Percentiles rank a stretch among this genome's conserved stretches.
Evolutionary conservation across 2,888 invertebrate genomes (phyloP).

Genomic region (Sycophila texana): DNA sequence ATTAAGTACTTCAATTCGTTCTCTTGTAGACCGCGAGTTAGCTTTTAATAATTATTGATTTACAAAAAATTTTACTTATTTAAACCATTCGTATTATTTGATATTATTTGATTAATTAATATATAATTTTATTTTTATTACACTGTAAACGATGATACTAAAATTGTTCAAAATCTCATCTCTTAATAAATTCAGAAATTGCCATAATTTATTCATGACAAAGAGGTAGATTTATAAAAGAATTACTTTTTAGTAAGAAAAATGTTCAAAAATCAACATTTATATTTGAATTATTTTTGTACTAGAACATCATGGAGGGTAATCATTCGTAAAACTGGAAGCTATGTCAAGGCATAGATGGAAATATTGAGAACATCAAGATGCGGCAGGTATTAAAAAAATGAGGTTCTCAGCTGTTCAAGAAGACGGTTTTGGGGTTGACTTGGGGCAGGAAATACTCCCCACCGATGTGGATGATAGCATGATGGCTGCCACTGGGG

Average conservation of each 20-base stretch:
- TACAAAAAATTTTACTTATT: background rate
- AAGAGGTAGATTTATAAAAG: constrained; percentile 11
- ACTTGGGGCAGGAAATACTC: constrained; percentile 66
- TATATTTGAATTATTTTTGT: constrained; percentile 27
- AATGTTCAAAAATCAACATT: background rate
- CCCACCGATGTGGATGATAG: constrained; percentile 65
- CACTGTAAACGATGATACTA: background rate
- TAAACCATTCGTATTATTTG: background rate
- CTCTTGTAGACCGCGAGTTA: background rate
- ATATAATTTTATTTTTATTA: background rate
- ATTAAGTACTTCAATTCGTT: background rate
- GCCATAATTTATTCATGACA: constrained; percentile 3
- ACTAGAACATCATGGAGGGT: constrained; percentile 42
- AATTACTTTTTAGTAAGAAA: background rate
- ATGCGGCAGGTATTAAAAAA: constrained; percentile 56
- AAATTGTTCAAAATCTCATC: background rate
- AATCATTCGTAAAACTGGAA: constrained; percentile 23
- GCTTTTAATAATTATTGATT: background rate
- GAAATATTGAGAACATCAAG: constrained; percentile 30
- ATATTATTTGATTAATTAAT: background rate
- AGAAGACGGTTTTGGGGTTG: constrained; percentile 69
- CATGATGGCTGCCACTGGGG: constrained; percentile 68
- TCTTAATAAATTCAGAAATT: constrained; percentile 1
- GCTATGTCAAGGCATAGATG: constrained; percentile 21
- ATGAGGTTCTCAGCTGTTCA: constrained; percentile 71